Conservation (phyloP, 30 jellyfish, hydroid and myxozoan species). For the Euphysa ruthae region DNA sequence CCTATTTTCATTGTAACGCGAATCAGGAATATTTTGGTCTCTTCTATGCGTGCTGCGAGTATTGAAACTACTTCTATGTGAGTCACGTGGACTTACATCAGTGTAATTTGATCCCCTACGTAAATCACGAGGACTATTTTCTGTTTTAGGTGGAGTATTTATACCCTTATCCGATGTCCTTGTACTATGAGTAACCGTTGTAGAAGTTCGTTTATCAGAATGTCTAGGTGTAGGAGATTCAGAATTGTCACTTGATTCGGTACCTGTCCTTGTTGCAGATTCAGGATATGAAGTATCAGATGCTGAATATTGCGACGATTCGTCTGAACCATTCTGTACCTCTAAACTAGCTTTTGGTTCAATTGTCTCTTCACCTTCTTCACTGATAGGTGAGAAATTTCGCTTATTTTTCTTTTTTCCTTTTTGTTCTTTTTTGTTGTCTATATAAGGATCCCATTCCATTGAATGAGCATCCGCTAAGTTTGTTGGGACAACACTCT, state of each 20-base stretch:
- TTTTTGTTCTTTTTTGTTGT: constrained; percentile 45
- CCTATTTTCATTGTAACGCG: no score
- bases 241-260: background rate
- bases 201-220: background rate
- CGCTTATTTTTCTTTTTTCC: constrained; percentile 37
- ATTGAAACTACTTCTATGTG: background rate
- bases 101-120: no score
- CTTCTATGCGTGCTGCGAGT: background rate
- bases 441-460: constrained; percentile 97
- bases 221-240: background rate
- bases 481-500: constrained; percentile 41
- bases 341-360: constrained; percentile 63
- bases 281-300: constrained; percentile 3
- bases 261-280: constrained; percentile 1
- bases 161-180: background rate
- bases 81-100: background rate
- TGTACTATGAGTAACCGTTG: background rate
- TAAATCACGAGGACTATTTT: background rate
- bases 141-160: background rate
- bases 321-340: constrained; percentile 85
- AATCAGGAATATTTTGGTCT: no score
- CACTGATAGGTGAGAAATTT: constrained; percentile 81
- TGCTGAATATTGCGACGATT: background rate
- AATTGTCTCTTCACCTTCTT: constrained; percentile 47
- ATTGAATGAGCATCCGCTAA: constrained; percentile 54